Evolutionary conservation across 2,888 invertebrate species (phyloP).

Genomic region (Spodoptera picta): DNA sequence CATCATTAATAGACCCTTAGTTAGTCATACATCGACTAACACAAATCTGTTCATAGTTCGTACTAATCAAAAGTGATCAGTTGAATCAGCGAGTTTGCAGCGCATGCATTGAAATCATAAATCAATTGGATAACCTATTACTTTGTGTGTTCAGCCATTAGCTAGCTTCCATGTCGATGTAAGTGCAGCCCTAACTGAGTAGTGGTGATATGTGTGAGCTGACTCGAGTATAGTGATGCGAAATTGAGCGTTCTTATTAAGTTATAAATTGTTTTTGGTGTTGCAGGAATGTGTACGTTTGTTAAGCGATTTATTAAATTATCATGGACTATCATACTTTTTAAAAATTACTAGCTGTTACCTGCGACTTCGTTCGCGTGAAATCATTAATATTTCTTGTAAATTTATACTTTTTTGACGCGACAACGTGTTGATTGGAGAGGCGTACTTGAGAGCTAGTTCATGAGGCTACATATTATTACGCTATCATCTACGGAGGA

Average conservation of each 20-base stretch:
- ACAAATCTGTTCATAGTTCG: slow-evolving; percentile 29
- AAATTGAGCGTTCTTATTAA: slow-evolving; percentile 37
- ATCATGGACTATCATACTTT: too few species aligned
- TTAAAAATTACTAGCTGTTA: too few species aligned
- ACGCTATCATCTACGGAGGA: too few species aligned
- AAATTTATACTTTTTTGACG: too few species aligned
- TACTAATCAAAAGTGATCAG: slow-evolving; percentile 62
- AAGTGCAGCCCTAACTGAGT: slow-evolving; percentile 59
- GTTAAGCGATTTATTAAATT: too few species aligned
- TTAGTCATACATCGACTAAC: slow-evolving; percentile 32
- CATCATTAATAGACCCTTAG: slow-evolving; percentile 29
- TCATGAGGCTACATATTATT: too few species aligned
- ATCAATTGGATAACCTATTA: slow-evolving; percentile 80
- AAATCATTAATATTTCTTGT: too few species aligned
- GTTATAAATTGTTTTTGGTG: slow-evolving; percentile 14
- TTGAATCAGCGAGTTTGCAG: slow-evolving; percentile 64
- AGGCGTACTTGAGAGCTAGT: too few species aligned
- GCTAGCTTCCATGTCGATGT: slow-evolving; percentile 61
- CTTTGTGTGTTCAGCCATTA: slow-evolving; percentile 78
- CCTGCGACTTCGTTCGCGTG: too few species aligned
- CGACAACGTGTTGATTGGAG: too few species aligned
- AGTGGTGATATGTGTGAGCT: slow-evolving; percentile 43
- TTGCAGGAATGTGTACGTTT: neutral
- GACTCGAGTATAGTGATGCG: slow-evolving; percentile 33
- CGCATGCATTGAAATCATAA: slow-evolving; percentile 77